phyloP scores from a whole-genome alignment of 2,888 invertebrate genomes.

The Leucophora obtusa region DNA sequence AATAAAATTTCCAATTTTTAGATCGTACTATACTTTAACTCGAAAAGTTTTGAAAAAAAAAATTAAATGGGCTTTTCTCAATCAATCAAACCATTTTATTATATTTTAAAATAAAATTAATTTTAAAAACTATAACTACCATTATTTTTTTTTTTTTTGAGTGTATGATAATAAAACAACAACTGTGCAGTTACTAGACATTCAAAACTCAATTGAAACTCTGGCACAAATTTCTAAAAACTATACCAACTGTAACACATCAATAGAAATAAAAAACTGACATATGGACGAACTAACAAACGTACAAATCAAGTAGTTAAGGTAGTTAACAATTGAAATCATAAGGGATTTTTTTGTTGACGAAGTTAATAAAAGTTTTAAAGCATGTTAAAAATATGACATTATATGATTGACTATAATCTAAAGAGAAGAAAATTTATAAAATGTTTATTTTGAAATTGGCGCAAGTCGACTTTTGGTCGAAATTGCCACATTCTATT shows the following conservation, averaged over 20 bases:
- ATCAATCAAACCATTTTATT: no score
- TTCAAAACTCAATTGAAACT: slow-evolving; percentile 21
- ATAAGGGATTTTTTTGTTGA: slow-evolving; percentile 7
- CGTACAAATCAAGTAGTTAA: not conserved
- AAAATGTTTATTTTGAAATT: no score
- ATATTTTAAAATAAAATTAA: no score
- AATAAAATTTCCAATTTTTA: no score
- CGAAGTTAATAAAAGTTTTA: not conserved
- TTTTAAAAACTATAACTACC: no score
- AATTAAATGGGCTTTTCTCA: no score
- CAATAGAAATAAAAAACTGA: not conserved
- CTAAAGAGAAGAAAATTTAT: no score
- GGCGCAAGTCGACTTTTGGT: no score
- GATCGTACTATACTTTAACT: no score
- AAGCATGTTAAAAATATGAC: slow-evolving; percentile 18
- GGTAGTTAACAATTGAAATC: slow-evolving; percentile 30
- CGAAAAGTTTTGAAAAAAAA: no score
- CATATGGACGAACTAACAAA: not conserved
- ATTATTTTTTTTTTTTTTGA: no score
- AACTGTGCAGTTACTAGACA: slow-evolving; percentile 9
- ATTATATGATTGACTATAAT: not conserved
- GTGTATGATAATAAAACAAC: not conserved
- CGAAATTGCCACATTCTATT: no score
- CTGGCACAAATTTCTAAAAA: not conserved
- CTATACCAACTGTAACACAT: slow-evolving; percentile 16